These are phyloP conservation scores for Aradus depressus DNA, from an alignment of 2,888 invertebrate species.

Conservation along the genomic window DNA sequence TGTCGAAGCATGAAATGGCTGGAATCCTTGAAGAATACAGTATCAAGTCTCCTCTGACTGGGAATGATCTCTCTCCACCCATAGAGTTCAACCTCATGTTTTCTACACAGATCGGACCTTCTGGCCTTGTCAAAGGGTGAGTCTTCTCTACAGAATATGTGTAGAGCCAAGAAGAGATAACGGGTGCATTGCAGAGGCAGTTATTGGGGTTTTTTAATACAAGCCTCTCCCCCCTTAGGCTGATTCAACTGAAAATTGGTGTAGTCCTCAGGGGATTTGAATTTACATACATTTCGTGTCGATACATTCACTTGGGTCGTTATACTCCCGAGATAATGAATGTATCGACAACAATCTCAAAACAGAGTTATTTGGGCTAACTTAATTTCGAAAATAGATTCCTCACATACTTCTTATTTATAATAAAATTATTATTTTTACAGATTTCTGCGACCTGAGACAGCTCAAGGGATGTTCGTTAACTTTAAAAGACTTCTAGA, in stretches of 20 bases:
- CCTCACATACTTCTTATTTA: too few species aligned
- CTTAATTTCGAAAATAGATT: too few species aligned
- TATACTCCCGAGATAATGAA: too few species aligned
- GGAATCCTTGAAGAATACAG: slow-evolving; percentile 70
- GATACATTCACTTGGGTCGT: too few species aligned
- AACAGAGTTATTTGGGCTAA: neutral
- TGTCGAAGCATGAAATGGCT: slow-evolving; percentile 82
- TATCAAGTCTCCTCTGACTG: slow-evolving; percentile 91
- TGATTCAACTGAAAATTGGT: too few species aligned
- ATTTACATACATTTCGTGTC: too few species aligned
- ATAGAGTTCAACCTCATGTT: slow-evolving; percentile 99
- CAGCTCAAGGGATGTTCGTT: slow-evolving; percentile 99
- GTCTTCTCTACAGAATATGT: slow-evolving; percentile 12
- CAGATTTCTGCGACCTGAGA: slow-evolving; percentile 89
- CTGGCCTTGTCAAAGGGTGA: slow-evolving; percentile 81
- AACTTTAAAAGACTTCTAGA: slow-evolving; percentile 96
- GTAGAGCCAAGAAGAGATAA: too few species aligned
- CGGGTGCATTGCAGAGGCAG: too few species aligned
- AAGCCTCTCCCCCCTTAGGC: too few species aligned
- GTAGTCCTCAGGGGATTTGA: too few species aligned
- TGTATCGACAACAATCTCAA: neutral
- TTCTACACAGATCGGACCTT: slow-evolving; percentile 92
- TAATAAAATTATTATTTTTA: slow-evolving; percentile 25
- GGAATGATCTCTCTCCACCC: slow-evolving; percentile 89
- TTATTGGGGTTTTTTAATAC: too few species aligned